These are phyloP conservation scores for Heliocidaris erythrogramma DNA, from an alignment of 35 echinoderm and acorn worm species.

Conservation along the genomic window DNA sequence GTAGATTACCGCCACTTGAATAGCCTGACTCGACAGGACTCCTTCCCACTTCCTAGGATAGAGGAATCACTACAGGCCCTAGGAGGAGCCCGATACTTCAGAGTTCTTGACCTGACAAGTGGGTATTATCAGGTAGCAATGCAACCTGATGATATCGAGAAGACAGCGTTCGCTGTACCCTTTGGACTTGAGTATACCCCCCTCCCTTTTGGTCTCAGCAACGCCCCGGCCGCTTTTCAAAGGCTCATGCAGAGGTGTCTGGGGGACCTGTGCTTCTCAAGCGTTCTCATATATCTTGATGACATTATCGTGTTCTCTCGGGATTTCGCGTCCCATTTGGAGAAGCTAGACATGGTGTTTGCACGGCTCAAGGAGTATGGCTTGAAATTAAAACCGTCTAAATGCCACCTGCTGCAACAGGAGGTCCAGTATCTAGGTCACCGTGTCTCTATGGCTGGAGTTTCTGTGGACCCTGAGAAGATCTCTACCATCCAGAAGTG, in stretches of 20 bases:
- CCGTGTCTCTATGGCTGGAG: background rate
- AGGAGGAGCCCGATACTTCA: conserved; percentile 37
- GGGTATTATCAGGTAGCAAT: conserved; percentile 47
- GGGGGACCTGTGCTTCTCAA: conserved; percentile 27
- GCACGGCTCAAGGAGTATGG: background rate
- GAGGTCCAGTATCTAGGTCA: conserved; percentile 4
- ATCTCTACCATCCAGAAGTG: background rate
- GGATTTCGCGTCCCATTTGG: conserved; percentile 30
- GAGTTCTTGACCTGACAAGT: background rate
- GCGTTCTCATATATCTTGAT: conserved; percentile 51
- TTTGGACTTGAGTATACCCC: conserved; percentile 43
- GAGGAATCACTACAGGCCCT: conserved; percentile 41
- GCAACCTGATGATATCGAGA: background rate
- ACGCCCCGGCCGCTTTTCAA: conserved; percentile 46
- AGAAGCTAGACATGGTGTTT: conserved; percentile 18
- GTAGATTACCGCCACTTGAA: too few relatives aligned
- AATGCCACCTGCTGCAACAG: conserved; percentile 33
- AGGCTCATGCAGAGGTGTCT: too few relatives aligned
- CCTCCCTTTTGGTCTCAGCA: conserved; percentile 35
- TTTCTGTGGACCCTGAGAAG: conserved; percentile 24
- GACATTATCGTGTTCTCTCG: conserved; percentile 49
- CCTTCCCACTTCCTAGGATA: conserved; percentile 23
- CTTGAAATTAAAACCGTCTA: conserved; percentile 46
- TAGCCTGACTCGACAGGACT: background rate
- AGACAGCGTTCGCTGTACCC: conserved; percentile 37